Conservation (phyloP, 1,140 invertebrate genomes). For the Habropoda laboriosa region DNA sequence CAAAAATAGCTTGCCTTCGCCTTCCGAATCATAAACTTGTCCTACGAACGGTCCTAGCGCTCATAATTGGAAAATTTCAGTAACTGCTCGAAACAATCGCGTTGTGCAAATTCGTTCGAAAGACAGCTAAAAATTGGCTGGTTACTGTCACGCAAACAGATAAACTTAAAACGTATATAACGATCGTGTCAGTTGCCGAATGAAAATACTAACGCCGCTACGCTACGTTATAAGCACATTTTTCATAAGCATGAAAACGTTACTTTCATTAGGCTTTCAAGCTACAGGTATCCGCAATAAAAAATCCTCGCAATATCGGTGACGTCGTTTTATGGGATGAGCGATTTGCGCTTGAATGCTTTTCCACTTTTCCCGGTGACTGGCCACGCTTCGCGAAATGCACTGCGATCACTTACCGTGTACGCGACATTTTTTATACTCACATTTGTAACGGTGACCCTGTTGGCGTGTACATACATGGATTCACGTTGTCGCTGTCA, state of each 20-base stretch:
- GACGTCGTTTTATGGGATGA: not conserved
- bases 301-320: not conserved
- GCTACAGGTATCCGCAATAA: not conserved
- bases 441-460: not conserved
- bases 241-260: not conserved
- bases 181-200: no score
- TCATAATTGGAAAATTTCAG: no score
- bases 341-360: not conserved
- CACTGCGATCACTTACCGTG: not conserved
- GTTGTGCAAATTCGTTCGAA: no score
- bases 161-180: no score
- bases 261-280: not conserved
- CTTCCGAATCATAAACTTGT: no score
- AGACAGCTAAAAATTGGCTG: no score
- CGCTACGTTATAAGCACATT: no score
- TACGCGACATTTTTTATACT: constrained; percentile 14
- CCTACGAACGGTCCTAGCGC: no score
- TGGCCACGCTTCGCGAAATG: not conserved
- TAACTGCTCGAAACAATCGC: no score
- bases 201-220: no score
- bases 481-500: not conserved
- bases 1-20: no score
- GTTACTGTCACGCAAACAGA: no score
- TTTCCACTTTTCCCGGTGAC: constrained; percentile 29
- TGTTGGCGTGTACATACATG: not conserved